phyloP scores from a whole-genome alignment of 2,888 invertebrate species.

The Drosophila pegasa region DNA sequence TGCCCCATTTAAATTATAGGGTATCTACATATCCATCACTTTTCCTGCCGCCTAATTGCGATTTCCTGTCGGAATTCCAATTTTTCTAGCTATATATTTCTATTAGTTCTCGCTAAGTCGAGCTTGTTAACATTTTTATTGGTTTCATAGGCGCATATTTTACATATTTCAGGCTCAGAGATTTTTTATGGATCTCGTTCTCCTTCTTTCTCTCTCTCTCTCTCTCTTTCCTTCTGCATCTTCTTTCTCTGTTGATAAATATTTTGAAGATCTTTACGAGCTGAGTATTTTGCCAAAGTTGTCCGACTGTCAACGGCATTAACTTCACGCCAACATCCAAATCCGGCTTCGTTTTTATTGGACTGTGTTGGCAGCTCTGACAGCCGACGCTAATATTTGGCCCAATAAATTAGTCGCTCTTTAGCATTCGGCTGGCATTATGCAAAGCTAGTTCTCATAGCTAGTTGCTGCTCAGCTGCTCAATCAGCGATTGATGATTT shows the following conservation, averaged over 20 bases:
- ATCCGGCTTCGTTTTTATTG: constrained; percentile 30
- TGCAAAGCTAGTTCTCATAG: constrained; percentile 51
- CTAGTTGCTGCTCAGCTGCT: not conserved
- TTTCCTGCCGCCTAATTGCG: not conserved
- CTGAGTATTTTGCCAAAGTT: constrained; percentile 7
- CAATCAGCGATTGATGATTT: constrained; percentile 27
- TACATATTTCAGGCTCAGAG: constrained; percentile 42
- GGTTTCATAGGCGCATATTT: constrained; percentile 31
- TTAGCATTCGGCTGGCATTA: constrained; percentile 54
- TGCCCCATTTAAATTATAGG: not conserved
- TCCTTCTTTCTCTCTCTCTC: not conserved
- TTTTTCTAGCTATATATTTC: constrained; percentile 1
- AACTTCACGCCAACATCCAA: constrained; percentile 39
- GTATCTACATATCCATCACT: not conserved
- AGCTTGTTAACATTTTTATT: constrained; percentile 54
- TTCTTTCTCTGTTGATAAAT: constrained; percentile 49
- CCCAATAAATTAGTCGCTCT: constrained; percentile 64
- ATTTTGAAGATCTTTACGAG: constrained; percentile 40
- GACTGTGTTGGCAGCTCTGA: constrained; percentile 44
- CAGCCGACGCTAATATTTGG: constrained; percentile 56
- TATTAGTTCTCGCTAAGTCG: constrained; percentile 10
- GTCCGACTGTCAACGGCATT: constrained; percentile 37
- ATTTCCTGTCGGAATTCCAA: not conserved
- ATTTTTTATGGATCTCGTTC: constrained; percentile 43
- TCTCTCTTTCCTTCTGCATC: too few species aligned